Base-by-base conservation (phyloP, 2,797 vertebrate genomes). In the Neosilurus hyrtlii region DNA sequence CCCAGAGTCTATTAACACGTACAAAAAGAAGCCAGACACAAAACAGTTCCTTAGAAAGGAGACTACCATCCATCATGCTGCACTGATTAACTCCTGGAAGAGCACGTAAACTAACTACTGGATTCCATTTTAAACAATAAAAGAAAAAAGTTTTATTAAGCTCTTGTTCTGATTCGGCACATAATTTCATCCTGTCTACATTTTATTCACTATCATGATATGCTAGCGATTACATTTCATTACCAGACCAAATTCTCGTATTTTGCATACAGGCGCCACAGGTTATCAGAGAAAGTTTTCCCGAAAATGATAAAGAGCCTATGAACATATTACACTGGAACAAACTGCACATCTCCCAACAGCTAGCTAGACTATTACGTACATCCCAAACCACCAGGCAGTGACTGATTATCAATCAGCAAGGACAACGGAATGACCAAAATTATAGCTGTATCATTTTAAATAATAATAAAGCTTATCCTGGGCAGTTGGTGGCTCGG, bases 1-100 rank as follows among this genome's bases (percentile, higher is more conserved):
- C 59, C 16, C 80, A 18, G 37, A 87, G 82, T 83, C 77, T 71
- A 83, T 74, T 81, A 83, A 82, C 14, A 16, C 54, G 5, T 71
- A 76, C 56, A 66, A 12, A 82, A 22, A 72, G 77, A 49, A 61
- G 37, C 12, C 56, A 65, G 75, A 51, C 8, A 79, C 84, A 84
- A 73, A 79, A 61, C 51, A 12, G 22, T 57, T 18, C 67, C 11
- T 66, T 20, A 49, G 78, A 81, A 79, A 76, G 6, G 10, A 78
- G 54, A 77, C 78, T 30, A 59, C 57, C 37, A 63, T 52, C 80
- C 73, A 75, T 66, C 81, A 71, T 66, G 77, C 67, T 68, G 61
- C 80, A 63, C 14, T 37, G 65, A 37, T 30, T 35, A 63, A 70
- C 72, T 26, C 37, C 52, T 14, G 59, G 65, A 43, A 63, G 63